phyloP scores from a whole-genome alignment of 1,140 invertebrate genomes.

The Centruroides vittatus region DNA sequence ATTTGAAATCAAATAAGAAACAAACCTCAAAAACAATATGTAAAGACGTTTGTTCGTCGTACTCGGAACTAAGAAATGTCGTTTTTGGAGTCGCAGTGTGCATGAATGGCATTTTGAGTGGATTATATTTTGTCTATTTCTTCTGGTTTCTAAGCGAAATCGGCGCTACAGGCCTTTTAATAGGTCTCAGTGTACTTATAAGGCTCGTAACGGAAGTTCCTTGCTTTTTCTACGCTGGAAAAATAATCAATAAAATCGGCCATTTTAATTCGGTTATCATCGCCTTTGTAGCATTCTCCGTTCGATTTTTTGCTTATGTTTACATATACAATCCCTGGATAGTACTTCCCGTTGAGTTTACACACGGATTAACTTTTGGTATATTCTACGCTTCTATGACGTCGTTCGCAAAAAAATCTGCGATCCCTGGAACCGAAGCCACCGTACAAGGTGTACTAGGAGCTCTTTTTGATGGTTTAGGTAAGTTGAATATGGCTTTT shows the following conservation, averaged over 20 bases:
- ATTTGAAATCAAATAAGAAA: conserved; percentile 1
- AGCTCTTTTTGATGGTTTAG: conserved; percentile 5
- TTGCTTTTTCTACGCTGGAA: conserved; percentile 70
- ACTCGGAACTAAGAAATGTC: background rate
- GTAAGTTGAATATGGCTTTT: background rate
- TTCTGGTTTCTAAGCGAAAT: conserved; percentile 24
- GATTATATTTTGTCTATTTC: conserved; percentile 69
- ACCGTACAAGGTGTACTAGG: conserved; percentile 43
- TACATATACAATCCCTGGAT: conserved; percentile 62
- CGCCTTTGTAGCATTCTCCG: conserved; percentile 53
- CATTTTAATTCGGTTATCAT: conserved; percentile 67
- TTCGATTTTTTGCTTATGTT: conserved; percentile 67
- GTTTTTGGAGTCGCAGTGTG: conserved; percentile 48
- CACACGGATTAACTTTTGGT: conserved; percentile 74
- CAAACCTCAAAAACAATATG: background rate
- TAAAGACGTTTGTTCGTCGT: conserved; percentile 1
- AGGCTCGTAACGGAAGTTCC: conserved; percentile 73
- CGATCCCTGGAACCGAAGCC: conserved; percentile 68
- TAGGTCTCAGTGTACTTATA: conserved; percentile 58
- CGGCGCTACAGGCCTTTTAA: conserved; percentile 42
- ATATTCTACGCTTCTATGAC: conserved; percentile 75
- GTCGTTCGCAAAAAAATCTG: conserved; percentile 68
- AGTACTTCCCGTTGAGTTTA: conserved; percentile 63
- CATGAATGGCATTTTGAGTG: conserved; percentile 64
- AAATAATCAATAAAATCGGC: conserved; percentile 62